Evolutionary conservation across 37 sponge, comb jelly and placozoan species (phyloP), one percentile per base, ranked within the genome.

Genomic region (Aplysina aerophoba): DNA sequence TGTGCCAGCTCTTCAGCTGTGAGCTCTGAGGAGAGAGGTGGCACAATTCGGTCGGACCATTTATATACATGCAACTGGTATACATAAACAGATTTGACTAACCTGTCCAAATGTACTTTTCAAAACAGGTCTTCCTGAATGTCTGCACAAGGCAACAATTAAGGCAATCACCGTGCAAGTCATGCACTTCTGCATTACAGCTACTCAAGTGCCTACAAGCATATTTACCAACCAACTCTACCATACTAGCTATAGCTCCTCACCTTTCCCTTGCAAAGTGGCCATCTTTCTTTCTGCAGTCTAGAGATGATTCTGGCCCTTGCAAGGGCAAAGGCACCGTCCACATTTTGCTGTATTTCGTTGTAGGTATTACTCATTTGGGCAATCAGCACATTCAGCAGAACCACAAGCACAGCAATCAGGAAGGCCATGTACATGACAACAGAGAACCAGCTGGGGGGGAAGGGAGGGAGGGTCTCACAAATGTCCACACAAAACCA

Each of bases 321-420:
- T 50, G 71, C 71, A 25, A 85, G 4, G 28, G 71, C 86, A 37
- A 85, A 53, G 56, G 71, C 54, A 19, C 86, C 56, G 60, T 85
- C 74, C 33, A 73, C 86, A 39, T 85, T 78, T 15, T 56, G 35
- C 78, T 85, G 86, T 30, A 85, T 77, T 15, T 75, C 75, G 27
- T n/a, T 37, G 67, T 85, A 85, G 33, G 86, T 75, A 78, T 85
- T 78, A 75, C 59, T 74, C 74, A 85, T 50, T 61, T 85, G 86
- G 31, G 86, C 86, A 75, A 85, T 85, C 59, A 85, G 86, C 0
- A 85, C 17, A 63, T 75, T 85, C 22, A 85, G 63, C 34, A 85
- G 77, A 60, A 85, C 37, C 15, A 85, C 78, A 31, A 75, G 74
- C 34, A 85, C 78, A 21, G 15, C 15, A 58, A 85, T 44, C 78